These are phyloP conservation scores for Scrobipalpa atriplicella DNA, from an alignment of 2,888 invertebrate genomes.

Conservation along the genomic window DNA sequence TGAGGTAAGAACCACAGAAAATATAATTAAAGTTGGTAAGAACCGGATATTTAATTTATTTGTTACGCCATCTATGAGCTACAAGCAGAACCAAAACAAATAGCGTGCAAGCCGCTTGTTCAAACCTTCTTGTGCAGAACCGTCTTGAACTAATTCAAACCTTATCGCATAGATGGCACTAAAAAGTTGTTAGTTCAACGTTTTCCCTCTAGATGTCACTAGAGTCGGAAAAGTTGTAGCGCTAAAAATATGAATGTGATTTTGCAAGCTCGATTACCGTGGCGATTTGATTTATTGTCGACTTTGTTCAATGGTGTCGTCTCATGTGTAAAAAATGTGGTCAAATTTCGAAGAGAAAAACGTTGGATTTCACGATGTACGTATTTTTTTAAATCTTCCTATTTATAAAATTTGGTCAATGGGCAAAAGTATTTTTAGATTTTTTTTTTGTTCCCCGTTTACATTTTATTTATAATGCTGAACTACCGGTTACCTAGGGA, in stretches of 20 bases:
- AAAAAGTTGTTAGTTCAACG: background rate
- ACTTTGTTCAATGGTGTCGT: background rate
- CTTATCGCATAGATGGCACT: background rate
- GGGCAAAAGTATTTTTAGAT: too few relatives aligned
- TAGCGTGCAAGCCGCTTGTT: too few relatives aligned
- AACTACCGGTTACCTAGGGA: too few relatives aligned
- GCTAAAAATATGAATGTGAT: background rate
- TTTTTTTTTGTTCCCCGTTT: too few relatives aligned
- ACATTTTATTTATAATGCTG: too few relatives aligned
- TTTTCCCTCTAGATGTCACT: background rate
- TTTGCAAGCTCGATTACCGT: too few relatives aligned
- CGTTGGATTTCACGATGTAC: slow-evolving; percentile 46
- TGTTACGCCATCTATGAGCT: background rate
- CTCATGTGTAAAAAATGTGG: slow-evolving; percentile 32
- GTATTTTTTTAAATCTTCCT: slow-evolving; percentile 30
- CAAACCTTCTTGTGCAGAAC: too few relatives aligned
- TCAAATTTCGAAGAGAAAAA: slow-evolving; percentile 45
- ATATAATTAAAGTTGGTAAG: too few relatives aligned
- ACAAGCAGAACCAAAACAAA: slow-evolving; percentile 20
- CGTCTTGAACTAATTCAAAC: background rate
- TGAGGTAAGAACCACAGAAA: slow-evolving; percentile 18
- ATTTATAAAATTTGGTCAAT: too few relatives aligned
- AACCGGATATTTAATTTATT: too few relatives aligned
- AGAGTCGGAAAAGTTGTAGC: background rate
- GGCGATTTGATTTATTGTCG: background rate